Percentiles rank a stretch among this genome's conserved stretches.
Conservation (phyloP, 2,113 vertebrate species). For the Eptesicus fuscus region DNA sequence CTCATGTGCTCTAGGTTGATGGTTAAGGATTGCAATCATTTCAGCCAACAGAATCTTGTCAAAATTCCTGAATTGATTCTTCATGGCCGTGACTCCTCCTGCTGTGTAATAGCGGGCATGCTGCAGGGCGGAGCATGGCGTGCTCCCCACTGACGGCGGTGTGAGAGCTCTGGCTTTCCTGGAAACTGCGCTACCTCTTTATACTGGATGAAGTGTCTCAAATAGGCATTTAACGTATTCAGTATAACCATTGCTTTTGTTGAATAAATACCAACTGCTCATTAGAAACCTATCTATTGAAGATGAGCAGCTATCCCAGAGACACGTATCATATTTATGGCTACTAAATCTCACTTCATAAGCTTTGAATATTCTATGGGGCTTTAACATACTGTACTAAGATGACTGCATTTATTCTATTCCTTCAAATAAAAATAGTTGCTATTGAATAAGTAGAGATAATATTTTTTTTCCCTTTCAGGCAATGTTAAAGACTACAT, state of each 20-base stretch:
- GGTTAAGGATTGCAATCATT: neutral
- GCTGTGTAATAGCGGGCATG: neutral
- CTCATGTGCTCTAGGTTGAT: neutral
- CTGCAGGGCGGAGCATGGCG: neutral
- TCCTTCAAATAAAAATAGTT: constrained; percentile 58
- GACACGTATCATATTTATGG: constrained; percentile 58
- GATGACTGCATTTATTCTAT: constrained; percentile 40
- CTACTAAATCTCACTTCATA: constrained; percentile 66
- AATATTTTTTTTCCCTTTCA: neutral
- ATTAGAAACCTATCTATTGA: constrained; percentile 72
- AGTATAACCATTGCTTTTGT: constrained; percentile 46
- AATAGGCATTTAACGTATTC: constrained; percentile 69
- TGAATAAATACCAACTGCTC: constrained; percentile 69
- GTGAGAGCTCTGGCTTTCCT: neutral
- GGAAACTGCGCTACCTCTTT: constrained; percentile 34
- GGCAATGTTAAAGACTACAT: constrained; percentile 57
- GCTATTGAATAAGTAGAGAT: constrained; percentile 52
- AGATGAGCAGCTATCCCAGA: constrained; percentile 64
- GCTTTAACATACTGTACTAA: constrained; percentile 55
- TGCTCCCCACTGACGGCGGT: neutral
- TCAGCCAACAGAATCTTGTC: constrained; percentile 19
- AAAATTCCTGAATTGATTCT: constrained; percentile 23
- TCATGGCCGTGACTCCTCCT: neutral
- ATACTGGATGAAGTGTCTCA: constrained; percentile 23
- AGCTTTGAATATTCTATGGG: constrained; percentile 59